Conservation (phyloP, 2,797 vertebrate genomes). For the Tarsius wallacei region DNA sequence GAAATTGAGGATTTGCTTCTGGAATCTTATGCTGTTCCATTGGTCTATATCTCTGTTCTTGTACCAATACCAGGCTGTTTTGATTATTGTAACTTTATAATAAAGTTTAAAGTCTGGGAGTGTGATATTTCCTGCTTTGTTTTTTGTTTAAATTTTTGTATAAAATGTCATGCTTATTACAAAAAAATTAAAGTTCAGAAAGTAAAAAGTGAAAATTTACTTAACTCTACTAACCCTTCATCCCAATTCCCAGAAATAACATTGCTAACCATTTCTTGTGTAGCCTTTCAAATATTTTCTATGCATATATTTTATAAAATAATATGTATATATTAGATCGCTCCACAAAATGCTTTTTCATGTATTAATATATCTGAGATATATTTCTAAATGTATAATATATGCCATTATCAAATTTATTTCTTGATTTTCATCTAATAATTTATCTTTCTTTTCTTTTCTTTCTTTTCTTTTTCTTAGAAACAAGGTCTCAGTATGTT, state of each 20-base stretch:
- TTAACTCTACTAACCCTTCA: not conserved
- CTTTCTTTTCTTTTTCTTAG: too few species aligned
- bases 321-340: not conserved
- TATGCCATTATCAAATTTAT: not conserved
- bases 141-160: not conserved
- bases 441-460: too few species aligned
- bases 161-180: not conserved
- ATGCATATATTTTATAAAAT: not conserved
- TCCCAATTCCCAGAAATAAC: not conserved
- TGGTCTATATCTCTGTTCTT: too few species aligned
- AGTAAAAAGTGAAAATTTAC: not conserved
- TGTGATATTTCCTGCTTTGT: too few species aligned
- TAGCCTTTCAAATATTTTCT: slow-evolving; percentile 1
- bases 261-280: not conserved
- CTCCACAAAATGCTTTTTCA: not conserved
- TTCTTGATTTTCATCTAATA: not conserved
- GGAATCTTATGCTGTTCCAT: too few species aligned
- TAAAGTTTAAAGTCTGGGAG: too few species aligned
- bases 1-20: too few species aligned
- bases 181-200: slow-evolving; percentile 8
- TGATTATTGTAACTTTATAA: too few species aligned
- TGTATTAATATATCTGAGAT: not conserved
- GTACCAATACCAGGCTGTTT: too few species aligned
- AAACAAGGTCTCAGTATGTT: too few species aligned
- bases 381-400: slow-evolving; percentile 20